A percentile compares a stretch with the other conserved stretches of the same genome.
phyloP scores from a whole-genome alignment of 2,888 invertebrate genomes.

The Reticulitermes lucifugus region DNA sequence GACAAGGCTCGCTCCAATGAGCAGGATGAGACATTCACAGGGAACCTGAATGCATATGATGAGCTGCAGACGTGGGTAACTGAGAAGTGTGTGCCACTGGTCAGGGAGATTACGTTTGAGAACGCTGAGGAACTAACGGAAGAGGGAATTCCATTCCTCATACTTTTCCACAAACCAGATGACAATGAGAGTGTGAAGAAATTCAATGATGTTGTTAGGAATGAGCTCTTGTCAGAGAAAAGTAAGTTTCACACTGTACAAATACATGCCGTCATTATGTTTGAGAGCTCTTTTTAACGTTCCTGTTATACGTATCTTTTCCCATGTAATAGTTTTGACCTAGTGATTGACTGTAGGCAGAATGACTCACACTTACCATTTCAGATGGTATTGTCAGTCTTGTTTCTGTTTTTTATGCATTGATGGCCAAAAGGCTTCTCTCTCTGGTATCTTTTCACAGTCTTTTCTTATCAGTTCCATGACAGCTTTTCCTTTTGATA shows the following conservation, averaged over 20 bases:
- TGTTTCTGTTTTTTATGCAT: no score
- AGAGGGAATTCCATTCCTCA: conserved; percentile 97
- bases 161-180: conserved; percentile 92
- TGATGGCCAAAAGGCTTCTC: no score
- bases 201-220: conserved; percentile 84
- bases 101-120: conserved; percentile 98
- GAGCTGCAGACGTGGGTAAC: conserved; percentile 88
- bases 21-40: conserved; percentile 85
- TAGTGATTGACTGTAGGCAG: no score
- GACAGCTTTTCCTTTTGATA: no score
- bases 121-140: conserved; percentile 99
- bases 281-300: no score
- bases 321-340: no score
- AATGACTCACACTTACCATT: no score
- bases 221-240: conserved; percentile 86
- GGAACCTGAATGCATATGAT: conserved; percentile 80
- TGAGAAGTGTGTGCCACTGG: conserved; percentile 95
- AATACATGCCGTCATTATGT: no score
- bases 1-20: conserved; percentile 84
- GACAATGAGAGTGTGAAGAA: conserved; percentile 84
- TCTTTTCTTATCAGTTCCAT: no score
- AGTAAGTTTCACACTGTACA: conserved; percentile 73
- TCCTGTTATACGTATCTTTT: no score
- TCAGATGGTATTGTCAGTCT: no score
- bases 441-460: no score